phyloP scores from a whole-genome alignment of 2,888 invertebrate genomes.

The Malachius bipustulatus region DNA sequence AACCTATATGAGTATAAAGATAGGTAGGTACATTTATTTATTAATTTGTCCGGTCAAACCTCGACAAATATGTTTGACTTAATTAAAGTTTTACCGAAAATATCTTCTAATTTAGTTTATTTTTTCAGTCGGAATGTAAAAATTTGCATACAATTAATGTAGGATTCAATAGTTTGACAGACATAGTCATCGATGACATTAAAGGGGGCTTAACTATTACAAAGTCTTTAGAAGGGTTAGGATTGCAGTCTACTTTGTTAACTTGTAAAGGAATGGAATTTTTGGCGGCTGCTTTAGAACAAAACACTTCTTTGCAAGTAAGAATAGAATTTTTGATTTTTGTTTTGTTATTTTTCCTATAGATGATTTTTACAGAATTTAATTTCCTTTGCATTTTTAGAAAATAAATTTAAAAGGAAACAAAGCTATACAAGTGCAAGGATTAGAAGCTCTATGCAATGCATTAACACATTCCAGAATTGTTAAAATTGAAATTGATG shows the following conservation, averaged over 20 bases:
- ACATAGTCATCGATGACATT: slow-evolving; percentile 28
- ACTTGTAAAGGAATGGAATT: slow-evolving; percentile 30
- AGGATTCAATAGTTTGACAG: slow-evolving; percentile 32
- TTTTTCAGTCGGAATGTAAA: slow-evolving; percentile 28
- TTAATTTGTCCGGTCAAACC: too few species aligned
- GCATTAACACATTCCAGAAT: slow-evolving; percentile 32
- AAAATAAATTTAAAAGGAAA: slow-evolving; percentile 34
- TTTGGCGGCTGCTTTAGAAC: slow-evolving; percentile 27
- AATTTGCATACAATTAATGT: slow-evolving; percentile 32
- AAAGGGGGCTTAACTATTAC: slow-evolving; percentile 24
- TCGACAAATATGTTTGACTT: too few species aligned
- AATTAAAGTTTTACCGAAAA: too few species aligned
- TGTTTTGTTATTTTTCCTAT: too few species aligned
- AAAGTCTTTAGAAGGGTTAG: slow-evolving; percentile 29
- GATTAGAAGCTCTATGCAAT: slow-evolving; percentile 29
- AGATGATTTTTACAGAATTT: too few species aligned
- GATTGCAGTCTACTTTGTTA: slow-evolving; percentile 31
- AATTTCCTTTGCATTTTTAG: too few species aligned
- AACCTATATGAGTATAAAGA: too few species aligned
- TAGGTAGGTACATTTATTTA: too few species aligned
- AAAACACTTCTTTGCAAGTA: slow-evolving; percentile 29
- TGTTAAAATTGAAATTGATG: slow-evolving; percentile 31
- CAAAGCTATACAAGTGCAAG: slow-evolving; percentile 31
- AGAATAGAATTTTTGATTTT: too few species aligned
- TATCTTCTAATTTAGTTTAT: too few species aligned